Conservation (phyloP, 2,113 vertebrate genomes). For the Bettongia penicillata region DNA sequence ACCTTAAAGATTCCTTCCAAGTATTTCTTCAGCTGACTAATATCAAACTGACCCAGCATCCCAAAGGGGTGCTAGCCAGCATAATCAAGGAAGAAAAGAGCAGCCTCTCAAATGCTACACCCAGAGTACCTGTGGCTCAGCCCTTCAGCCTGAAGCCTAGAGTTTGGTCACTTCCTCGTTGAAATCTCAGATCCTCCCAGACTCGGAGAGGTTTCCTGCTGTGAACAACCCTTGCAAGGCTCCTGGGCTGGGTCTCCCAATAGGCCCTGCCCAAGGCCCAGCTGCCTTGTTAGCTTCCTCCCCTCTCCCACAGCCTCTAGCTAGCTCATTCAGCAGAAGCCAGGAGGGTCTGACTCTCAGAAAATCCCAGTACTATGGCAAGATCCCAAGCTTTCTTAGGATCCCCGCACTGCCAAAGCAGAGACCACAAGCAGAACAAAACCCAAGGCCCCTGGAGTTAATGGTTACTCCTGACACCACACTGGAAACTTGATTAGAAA, state of each 20-base stretch:
- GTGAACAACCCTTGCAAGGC: slow-evolving; percentile 12
- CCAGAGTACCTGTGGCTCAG: slow-evolving; percentile 32
- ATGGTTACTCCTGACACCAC: slow-evolving; percentile 8
- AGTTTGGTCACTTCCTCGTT: slow-evolving; percentile 72
- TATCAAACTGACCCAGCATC: not conserved
- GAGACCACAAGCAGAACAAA: slow-evolving; percentile 30
- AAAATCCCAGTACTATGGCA: not conserved
- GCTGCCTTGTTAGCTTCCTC: slow-evolving; percentile 10
- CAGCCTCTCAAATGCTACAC: not conserved
- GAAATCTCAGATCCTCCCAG: not conserved
- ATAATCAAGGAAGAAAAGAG: not conserved
- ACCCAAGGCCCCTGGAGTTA: not conserved
- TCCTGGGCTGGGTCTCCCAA: slow-evolving; percentile 48
- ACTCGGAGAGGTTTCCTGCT: slow-evolving; percentile 61
- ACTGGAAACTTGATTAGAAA: not conserved
- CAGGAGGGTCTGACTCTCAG: slow-evolving; percentile 13
- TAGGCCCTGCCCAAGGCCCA: slow-evolving; percentile 22
- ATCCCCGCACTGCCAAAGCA: not conserved
- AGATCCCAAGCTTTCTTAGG: not conserved
- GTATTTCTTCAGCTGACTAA: not conserved
- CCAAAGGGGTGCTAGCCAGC: not conserved
- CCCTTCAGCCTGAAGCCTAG: not conserved
- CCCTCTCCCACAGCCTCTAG: slow-evolving; percentile 60
- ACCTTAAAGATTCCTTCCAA: not conserved
- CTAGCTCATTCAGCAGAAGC: slow-evolving; percentile 69